Percentiles rank a stretch among this genome's conserved stretches.
phyloP scores from a whole-genome alignment of 2,113 vertebrate species.

The Gadus chalcogrammus region DNA sequence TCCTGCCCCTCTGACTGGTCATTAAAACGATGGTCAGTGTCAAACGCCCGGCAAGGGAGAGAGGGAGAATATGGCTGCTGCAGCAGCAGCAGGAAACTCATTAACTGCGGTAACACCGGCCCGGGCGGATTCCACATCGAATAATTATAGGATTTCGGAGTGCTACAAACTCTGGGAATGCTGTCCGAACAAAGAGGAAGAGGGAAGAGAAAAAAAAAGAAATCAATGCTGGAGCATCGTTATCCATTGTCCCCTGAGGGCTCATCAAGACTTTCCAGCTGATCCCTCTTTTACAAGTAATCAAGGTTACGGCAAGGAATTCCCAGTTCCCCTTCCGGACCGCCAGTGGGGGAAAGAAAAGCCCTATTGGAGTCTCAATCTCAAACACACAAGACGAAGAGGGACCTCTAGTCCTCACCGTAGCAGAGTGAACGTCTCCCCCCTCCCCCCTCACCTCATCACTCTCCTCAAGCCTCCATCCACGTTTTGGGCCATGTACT shows the following conservation, averaged over 20 bases:
- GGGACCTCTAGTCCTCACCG: no score
- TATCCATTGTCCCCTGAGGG: constrained; percentile 45
- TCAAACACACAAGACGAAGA: no score
- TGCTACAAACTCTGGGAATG: constrained; percentile 52
- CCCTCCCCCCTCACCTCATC: background rate
- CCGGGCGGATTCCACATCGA: constrained; percentile 30
- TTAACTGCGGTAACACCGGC: constrained; percentile 48
- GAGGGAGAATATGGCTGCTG: constrained; percentile 38
- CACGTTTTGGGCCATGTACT: background rate
- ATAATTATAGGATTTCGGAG: constrained; percentile 55
- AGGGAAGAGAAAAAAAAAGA: constrained; percentile 1
- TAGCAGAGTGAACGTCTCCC: background rate
- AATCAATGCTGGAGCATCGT: constrained; percentile 56
- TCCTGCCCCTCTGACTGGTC: constrained; percentile 29
- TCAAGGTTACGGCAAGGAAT: constrained; percentile 50
- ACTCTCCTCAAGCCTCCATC: background rate
- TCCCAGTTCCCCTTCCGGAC: constrained; percentile 10
- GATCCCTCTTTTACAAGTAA: constrained; percentile 33
- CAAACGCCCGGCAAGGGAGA: constrained; percentile 17
- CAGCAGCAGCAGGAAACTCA: constrained; percentile 52
- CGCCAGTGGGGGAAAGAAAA: constrained; percentile 13
- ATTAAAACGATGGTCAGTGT: constrained; percentile 46
- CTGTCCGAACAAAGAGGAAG: constrained; percentile 21
- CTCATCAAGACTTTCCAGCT: constrained; percentile 54
- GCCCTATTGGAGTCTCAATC: background rate